Percentiles rank a stretch among this genome's conserved stretches.
Conservation (phyloP, 2,888 invertebrate species). For the Sinhomidia bicolor region DNA sequence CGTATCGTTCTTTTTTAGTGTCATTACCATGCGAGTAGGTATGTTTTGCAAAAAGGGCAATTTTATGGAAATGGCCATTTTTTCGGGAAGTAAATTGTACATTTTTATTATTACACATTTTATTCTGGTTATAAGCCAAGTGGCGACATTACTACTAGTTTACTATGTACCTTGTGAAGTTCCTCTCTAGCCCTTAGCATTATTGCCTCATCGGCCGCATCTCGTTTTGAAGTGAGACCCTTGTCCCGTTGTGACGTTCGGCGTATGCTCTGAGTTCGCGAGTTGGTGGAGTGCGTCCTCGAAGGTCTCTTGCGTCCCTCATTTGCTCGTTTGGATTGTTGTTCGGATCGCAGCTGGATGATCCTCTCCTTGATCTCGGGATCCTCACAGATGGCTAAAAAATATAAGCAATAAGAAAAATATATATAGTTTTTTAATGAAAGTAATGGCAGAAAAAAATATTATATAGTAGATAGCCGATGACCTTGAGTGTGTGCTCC, state of each 20-base stretch:
- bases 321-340: constrained; percentile 88
- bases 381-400: constrained; percentile 96
- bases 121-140: no score
- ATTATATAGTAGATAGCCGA: no score
- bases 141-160: no score
- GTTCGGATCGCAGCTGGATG: constrained; percentile 92
- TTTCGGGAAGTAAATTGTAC: no score
- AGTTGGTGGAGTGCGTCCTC: constrained; percentile 88
- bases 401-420: background rate
- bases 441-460: no score
- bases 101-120: no score
- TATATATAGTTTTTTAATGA: constrained; percentile 8
- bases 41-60: no score
- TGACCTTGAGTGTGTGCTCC: no score
- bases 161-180: constrained; percentile 76
- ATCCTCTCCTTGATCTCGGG: constrained; percentile 95
- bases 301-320: constrained; percentile 86
- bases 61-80: no score
- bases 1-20: no score
- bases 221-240: constrained; percentile 95
- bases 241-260: constrained; percentile 96
- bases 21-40: no score
- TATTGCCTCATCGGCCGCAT: constrained; percentile 95
- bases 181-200: constrained; percentile 77
- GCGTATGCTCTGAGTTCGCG: constrained; percentile 95